Evolutionary conservation across 2,888 invertebrate genomes (phyloP), one percentile per base, ranked within the genome.

Genomic region (Sthenelais limicola): DNA sequence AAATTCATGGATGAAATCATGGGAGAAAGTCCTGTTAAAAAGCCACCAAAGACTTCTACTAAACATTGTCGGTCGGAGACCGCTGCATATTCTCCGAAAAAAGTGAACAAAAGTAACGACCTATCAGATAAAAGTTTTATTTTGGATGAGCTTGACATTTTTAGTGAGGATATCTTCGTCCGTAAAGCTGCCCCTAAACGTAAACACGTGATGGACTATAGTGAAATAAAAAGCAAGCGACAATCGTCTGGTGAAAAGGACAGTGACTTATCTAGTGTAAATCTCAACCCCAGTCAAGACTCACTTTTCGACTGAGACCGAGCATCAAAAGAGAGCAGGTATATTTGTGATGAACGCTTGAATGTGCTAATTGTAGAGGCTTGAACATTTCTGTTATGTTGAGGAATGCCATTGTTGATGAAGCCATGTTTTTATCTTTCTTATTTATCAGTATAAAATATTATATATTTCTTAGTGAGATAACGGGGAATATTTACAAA

Each of bases 121-220:
- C 7, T n/a, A 3, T n/a, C 24, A 26, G 35, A 3, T 18, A 56
- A 32, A 32, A 56, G 56, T 32, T 18, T 56, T 21, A 56, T 56
- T 32, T 32, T 33, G 12, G 56, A 56, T 32, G 33, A 33, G 32
- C 35, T 56, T 32, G 38, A 24, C 24, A 15, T 15, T 21, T n/a
- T 18, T 21, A 24, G 24, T 28, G 56, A 56, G 26, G 54, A 54
- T 28, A 21, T 62, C n/a, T 24, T 24, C 24, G 38, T 62, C 2
- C 62, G 62, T 7, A 62, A 62, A 21, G 62, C 62, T 24, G 2
- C 62, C 4, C 38, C 62, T 5, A 62, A 62, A 62, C 35, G 62
- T 7, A 62, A 28, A 15, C 32, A n/a, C 18, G 12, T 32, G 21
- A n/a, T 51, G 51, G 51, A 7, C 21, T 7, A 12, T n/a, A 51